Conservation (phyloP, 1,140 invertebrate species). For the Sycobia sp. region DNA sequence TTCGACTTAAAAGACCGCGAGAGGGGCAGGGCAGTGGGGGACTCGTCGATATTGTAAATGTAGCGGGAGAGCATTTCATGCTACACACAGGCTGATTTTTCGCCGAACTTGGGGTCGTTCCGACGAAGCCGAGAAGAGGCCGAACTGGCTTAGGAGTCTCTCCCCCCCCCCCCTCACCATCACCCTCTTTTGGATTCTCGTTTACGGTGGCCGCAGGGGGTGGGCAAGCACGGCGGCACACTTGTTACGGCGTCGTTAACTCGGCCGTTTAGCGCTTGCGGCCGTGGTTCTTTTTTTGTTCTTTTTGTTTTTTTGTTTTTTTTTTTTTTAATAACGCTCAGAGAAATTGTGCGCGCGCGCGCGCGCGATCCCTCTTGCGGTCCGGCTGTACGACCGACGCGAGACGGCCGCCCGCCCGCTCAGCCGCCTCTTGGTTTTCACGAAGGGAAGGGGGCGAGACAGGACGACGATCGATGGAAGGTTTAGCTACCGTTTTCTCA, state of each 20-base stretch:
- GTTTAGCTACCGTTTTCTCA: not conserved
- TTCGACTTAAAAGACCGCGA: no score
- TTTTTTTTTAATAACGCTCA: constrained; percentile 28
- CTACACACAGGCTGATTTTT: constrained; percentile 30
- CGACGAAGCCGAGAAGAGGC: no score
- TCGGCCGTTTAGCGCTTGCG: constrained; percentile 8
- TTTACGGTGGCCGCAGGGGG: constrained; percentile 10
- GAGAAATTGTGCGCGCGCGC: constrained; percentile 1
- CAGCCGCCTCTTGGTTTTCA: no score
- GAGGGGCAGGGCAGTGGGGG: not conserved
- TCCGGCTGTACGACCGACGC: not conserved
- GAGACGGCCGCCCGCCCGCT: not conserved
- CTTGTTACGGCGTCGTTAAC: constrained; percentile 27
- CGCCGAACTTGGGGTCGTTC: constrained; percentile 25
- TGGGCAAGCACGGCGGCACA: not conserved
- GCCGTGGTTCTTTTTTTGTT: not conserved
- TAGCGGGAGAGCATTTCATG: not conserved
- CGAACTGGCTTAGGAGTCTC: no score
- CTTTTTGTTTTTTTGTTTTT: no score
- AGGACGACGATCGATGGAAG: no score
- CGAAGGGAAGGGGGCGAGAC: no score
- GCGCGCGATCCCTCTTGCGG: not conserved
- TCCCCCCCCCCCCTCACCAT: no score
- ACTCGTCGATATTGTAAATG: constrained; percentile 6
- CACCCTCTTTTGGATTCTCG: constrained; percentile 8